Conservation (phyloP, 2,888 invertebrate species). For the Orthosia gracilis region DNA sequence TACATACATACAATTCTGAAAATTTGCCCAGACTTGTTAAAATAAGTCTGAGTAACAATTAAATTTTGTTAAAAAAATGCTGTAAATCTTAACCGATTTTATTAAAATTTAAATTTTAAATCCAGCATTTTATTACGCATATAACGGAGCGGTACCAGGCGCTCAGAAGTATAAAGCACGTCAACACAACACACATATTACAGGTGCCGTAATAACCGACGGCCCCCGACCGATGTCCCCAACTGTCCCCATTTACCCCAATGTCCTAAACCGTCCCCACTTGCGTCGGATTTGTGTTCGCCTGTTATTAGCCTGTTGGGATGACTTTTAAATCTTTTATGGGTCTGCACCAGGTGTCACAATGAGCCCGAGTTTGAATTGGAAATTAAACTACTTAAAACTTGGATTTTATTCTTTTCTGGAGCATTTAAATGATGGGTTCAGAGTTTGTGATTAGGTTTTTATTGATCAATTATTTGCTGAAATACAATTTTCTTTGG, state of each 20-base stretch:
- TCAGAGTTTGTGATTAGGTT: not conserved
- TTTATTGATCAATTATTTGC: not conserved
- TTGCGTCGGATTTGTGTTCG: slow-evolving; percentile 58
- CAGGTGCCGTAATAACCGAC: slow-evolving; percentile 7
- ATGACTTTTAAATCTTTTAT: slow-evolving; percentile 62
- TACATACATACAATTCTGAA: no score
- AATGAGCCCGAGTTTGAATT: slow-evolving; percentile 28
- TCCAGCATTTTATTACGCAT: not conserved
- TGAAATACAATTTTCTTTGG: not conserved
- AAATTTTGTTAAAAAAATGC: not conserved
- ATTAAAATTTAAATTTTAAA: not conserved
- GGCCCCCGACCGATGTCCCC: slow-evolving; percentile 17
- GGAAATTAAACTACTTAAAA: slow-evolving; percentile 33
- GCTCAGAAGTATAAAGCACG: not conserved
- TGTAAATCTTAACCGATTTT: not conserved
- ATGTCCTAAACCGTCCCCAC: slow-evolving; percentile 12
- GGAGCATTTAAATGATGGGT: not conserved
- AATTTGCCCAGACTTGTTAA: no score
- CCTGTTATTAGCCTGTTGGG: slow-evolving; percentile 60
- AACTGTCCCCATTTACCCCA: slow-evolving; percentile 15
- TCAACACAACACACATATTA: slow-evolving; percentile 9
- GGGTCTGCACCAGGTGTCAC: slow-evolving; percentile 41
- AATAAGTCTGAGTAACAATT: no score
- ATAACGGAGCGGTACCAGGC: not conserved
- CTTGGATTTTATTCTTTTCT: slow-evolving; percentile 18